Evolutionary conservation across 2,113 vertebrate genomes (phyloP).

Genomic region (Brienomyrus brachyistius): DNA sequence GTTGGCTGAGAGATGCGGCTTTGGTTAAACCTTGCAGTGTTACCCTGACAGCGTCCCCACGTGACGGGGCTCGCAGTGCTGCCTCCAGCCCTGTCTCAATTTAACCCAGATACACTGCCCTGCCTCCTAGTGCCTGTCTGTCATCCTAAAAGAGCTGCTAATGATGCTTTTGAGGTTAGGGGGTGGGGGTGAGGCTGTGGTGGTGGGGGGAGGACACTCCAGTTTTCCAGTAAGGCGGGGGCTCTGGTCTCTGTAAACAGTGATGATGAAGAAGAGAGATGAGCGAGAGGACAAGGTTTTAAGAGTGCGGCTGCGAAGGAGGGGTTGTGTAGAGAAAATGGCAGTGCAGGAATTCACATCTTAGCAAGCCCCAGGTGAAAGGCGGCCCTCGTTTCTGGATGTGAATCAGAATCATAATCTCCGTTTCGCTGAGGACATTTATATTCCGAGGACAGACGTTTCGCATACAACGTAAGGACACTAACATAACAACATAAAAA

Average conservation of each 20-base stretch:
- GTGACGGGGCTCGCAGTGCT: not conserved
- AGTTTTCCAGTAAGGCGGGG: not conserved
- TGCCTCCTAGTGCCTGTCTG: not conserved
- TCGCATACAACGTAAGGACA: too few relatives aligned
- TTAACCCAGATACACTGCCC: not conserved
- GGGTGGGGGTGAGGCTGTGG: not conserved
- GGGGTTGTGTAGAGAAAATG: not conserved
- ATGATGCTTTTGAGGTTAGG: not conserved
- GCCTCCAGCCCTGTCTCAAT: not conserved
- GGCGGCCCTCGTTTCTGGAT: too few relatives aligned
- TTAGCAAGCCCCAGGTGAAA: not conserved
- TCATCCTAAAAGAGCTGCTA: conserved; percentile 1
- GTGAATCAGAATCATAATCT: too few relatives aligned
- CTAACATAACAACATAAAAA: not conserved
- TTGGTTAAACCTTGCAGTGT: not conserved
- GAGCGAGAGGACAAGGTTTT: not conserved
- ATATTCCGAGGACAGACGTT: too few relatives aligned
- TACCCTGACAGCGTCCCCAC: not conserved
- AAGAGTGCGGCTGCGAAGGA: not conserved
- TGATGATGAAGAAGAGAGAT: not conserved
- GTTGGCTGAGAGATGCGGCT: not conserved
- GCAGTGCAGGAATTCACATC: not conserved
- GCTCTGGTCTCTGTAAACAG: not conserved
- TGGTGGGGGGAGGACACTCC: not conserved
- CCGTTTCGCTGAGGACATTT: too few relatives aligned